Evolutionary conservation across 2,113 vertebrate species (phyloP).

Genomic region (Ctenodactylus gundi): DNA sequence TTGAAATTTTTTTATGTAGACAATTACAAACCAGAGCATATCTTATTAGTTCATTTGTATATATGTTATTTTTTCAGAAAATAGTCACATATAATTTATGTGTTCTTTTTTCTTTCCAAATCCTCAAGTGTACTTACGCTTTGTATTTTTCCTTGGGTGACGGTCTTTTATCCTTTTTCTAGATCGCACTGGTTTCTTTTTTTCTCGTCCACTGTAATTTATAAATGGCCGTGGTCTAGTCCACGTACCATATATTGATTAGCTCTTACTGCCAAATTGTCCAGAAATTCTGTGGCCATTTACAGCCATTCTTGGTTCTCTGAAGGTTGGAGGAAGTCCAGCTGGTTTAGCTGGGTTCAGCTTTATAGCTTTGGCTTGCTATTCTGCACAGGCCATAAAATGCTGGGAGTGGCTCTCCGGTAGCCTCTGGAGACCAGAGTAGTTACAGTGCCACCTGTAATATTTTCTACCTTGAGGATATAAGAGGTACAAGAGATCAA

Average conservation of each 20-base stretch:
- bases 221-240: neutral
- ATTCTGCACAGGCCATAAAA: fast-evolving
- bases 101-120: constrained; percentile 33
- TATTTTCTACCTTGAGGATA: neutral
- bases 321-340: neutral
- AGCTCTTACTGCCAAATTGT: constrained; percentile 5
- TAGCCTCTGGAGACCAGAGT: neutral
- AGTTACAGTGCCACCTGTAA: fast-evolving
- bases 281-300: constrained; percentile 10
- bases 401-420: neutral
- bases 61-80: neutral
- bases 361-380: neutral
- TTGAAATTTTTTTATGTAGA: neutral
- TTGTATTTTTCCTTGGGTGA: neutral
- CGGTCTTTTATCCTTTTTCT: neutral
- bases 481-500: neutral
- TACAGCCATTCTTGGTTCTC: neutral
- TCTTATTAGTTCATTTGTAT: neutral
- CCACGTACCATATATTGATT: neutral
- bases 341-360: neutral
- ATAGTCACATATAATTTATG: neutral
- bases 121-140: neutral
- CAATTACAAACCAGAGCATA: neutral
- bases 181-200: neutral
- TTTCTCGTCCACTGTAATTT: neutral